Percentiles rank a stretch among this genome's conserved stretches.
phyloP scores from a whole-genome alignment of 2,113 vertebrate species.

The Lophius piscatorius region DNA sequence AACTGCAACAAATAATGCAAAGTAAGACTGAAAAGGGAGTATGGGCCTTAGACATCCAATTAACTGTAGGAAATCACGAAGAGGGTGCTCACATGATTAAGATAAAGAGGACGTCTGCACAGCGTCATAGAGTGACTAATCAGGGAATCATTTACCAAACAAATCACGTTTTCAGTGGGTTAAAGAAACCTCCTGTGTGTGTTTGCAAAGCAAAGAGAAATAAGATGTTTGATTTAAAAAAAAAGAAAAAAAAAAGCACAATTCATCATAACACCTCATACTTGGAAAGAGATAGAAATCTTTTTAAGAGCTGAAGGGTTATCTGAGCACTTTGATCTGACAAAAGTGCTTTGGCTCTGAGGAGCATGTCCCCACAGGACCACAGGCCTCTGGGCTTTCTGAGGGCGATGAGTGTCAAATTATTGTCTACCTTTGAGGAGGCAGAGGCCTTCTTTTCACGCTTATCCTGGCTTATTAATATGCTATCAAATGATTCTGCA shows the following conservation, averaged over 20 bases:
- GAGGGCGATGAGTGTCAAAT: conserved; percentile 52
- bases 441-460: conserved; percentile 29
- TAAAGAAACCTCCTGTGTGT: neutral
- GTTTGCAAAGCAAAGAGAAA: neutral
- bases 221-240: neutral
- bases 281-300: conserved; percentile 19
- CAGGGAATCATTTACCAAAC: neutral
- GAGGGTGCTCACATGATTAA: neutral
- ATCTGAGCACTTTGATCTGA: conserved; percentile 56
- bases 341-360: conserved; percentile 48
- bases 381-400: conserved; percentile 40
- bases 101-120: neutral
- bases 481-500: conserved; percentile 29
- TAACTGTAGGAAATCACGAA: neutral
- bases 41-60: neutral
- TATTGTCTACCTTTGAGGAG: conserved; percentile 50
- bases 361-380: conserved; percentile 62
- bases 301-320: conserved; percentile 24
- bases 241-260: conserved; percentile 5
- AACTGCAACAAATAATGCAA: conserved; percentile 34
- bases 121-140: conserved; percentile 7
- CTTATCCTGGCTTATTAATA: conserved; percentile 46
- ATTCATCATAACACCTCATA: neutral
- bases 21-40: conserved; percentile 1
- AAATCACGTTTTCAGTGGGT: neutral